phyloP scores from a whole-genome alignment of 1,140 invertebrate species.

The Dendrolimus kikuchii region DNA sequence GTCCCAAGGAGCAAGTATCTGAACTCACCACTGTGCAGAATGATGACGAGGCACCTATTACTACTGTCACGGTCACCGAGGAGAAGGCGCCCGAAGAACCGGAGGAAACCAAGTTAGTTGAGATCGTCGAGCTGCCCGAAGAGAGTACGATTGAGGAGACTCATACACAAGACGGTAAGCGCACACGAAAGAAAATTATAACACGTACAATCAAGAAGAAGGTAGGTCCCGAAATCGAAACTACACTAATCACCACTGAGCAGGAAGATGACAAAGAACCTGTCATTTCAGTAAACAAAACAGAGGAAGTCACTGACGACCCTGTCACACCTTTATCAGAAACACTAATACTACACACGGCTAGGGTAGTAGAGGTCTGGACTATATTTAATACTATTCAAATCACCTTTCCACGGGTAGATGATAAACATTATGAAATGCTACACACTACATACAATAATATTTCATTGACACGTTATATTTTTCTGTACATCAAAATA shows the following conservation, averaged over 20 bases:
- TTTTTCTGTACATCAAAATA: too few species aligned
- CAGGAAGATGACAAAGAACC: slow-evolving; percentile 22
- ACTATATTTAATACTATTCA: slow-evolving; percentile 21
- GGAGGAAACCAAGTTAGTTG: background rate
- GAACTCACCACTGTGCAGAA: slow-evolving; percentile 40
- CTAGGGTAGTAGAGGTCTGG: too few species aligned
- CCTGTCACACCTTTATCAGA: background rate
- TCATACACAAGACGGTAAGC: slow-evolving; percentile 35
- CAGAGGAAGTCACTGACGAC: slow-evolving; percentile 4
- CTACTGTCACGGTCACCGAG: slow-evolving; percentile 23
- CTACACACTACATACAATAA: too few species aligned
- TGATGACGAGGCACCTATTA: slow-evolving; percentile 38
- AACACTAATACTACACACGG: background rate
- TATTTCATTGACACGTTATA: too few species aligned
- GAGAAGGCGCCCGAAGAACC: slow-evolving; percentile 5
- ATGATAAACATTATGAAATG: slow-evolving; percentile 27
- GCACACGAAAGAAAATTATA: slow-evolving; percentile 38
- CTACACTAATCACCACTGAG: slow-evolving; percentile 47
- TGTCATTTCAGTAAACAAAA: slow-evolving; percentile 10
- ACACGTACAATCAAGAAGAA: slow-evolving; percentile 39
- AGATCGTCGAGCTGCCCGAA: slow-evolving; percentile 10
- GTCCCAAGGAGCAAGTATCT: slow-evolving; percentile 28
- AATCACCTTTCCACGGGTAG: slow-evolving; percentile 29
- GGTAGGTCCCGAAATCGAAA: slow-evolving; percentile 34
- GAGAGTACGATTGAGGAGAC: slow-evolving; percentile 22